Conservation (phyloP, 2,888 invertebrate species). For the Venusia cambrica region DNA sequence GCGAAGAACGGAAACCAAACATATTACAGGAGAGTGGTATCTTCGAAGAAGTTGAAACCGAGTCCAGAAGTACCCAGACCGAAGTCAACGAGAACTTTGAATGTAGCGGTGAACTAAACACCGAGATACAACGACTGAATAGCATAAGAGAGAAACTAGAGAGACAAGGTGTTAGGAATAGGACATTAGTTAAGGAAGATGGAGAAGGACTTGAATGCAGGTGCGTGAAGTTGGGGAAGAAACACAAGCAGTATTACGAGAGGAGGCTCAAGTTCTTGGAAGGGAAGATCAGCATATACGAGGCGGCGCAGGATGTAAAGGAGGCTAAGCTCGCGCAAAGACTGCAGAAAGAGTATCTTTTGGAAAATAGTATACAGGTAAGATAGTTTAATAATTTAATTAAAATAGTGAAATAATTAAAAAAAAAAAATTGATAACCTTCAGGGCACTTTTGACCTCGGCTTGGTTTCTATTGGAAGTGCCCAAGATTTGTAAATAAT, state of each 20-base stretch:
- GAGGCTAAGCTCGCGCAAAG: conserved; percentile 82
- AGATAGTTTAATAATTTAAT: neutral
- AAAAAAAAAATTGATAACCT: too few species aligned
- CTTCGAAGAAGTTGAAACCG: conserved; percentile 82
- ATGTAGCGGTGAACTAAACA: conserved; percentile 77
- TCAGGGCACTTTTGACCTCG: too few species aligned
- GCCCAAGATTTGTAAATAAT: neutral
- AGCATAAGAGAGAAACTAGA: conserved; percentile 83
- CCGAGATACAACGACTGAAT: conserved; percentile 83
- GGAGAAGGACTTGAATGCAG: conserved; percentile 70
- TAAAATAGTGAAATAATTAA: neutral
- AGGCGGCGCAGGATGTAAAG: conserved; percentile 83
- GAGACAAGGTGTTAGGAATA: conserved; percentile 79
- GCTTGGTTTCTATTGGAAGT: too few species aligned
- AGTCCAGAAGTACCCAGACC: conserved; percentile 77
- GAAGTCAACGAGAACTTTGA: conserved; percentile 79
- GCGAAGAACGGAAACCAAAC: conserved; percentile 74
- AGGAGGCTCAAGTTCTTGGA: conserved; percentile 84
- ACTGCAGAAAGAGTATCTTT: conserved; percentile 81
- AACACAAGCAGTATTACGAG: conserved; percentile 84
- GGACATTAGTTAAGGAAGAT: conserved; percentile 66
- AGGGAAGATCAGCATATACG: conserved; percentile 84
- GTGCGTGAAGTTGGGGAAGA: conserved; percentile 78
- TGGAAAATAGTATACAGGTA: conserved; percentile 76
- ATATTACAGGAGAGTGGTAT: conserved; percentile 88